Conservation (phyloP, 2,797 vertebrate species). For the Leuciscus waleckii region DNA sequence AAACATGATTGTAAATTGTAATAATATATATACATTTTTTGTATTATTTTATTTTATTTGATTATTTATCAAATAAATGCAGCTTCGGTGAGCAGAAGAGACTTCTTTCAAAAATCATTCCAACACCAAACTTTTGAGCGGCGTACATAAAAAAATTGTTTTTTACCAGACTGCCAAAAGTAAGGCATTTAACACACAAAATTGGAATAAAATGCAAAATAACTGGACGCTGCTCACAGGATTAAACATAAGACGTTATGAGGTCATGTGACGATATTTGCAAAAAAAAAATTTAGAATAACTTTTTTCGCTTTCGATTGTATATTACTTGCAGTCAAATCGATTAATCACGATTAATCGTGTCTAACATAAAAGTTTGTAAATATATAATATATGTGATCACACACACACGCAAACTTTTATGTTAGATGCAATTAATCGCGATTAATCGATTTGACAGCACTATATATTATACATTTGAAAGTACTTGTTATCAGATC, state of each 20-base stretch:
- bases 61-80: no score
- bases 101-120: no score
- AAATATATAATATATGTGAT: neutral
- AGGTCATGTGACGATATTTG: neutral
- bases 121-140: no score
- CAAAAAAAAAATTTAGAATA: accelerated
- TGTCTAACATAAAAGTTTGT: neutral
- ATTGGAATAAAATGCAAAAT: neutral
- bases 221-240: neutral
- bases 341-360: neutral
- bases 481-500: neutral
- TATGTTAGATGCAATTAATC: neutral
- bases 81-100: no score
- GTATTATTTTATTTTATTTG: no score
- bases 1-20: no score
- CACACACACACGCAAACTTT: neutral
- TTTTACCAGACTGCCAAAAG: neutral
- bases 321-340: neutral
- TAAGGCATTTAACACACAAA: neutral
- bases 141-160: no score
- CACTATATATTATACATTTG: neutral
- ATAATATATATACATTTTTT: no score
- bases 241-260: neutral
- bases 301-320: neutral
- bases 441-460: neutral